A percentile compares a stretch with the other conserved stretches of the same genome.
Evolutionary conservation across 2,797 vertebrate species (phyloP).

Genomic region (Thalassophryne amazonica): DNA sequence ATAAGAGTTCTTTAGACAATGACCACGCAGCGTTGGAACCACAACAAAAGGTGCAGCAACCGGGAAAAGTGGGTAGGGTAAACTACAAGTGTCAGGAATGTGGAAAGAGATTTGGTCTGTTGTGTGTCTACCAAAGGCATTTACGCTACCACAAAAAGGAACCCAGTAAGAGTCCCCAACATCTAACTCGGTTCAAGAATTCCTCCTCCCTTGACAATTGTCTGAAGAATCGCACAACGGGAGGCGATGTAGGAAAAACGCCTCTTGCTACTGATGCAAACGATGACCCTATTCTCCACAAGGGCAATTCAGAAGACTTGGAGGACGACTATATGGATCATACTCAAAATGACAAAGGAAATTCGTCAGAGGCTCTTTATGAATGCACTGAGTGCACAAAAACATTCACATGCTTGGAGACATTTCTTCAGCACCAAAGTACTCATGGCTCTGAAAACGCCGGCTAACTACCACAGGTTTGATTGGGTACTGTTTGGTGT

Average conservation of each 20-base stretch:
- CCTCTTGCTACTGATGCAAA: conserved; percentile 16
- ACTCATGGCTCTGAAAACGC: conserved; percentile 68
- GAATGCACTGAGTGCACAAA: conserved; percentile 78
- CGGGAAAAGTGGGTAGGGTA: conserved; percentile 48
- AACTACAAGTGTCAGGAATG: conserved; percentile 81
- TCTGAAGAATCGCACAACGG: conserved; percentile 64
- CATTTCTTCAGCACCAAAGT: conserved; percentile 77
- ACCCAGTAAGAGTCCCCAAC: conserved; percentile 63
- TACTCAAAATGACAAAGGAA: conserved; percentile 45
- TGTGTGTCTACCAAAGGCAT: conserved; percentile 79
- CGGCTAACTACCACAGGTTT: conserved; percentile 42
- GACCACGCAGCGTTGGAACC: conserved; percentile 42
- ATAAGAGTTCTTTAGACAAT: conserved; percentile 28
- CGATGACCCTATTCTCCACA: conserved; percentile 30
- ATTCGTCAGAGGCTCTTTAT: conserved; percentile 63
- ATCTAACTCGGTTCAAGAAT: conserved; percentile 70
- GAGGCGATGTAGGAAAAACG: conserved; percentile 22
- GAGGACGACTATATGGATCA: conserved; percentile 49
- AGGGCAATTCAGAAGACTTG: conserved; percentile 39
- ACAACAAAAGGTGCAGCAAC: conserved; percentile 30
- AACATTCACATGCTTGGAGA: conserved; percentile 72
- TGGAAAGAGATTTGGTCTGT: conserved; percentile 76
- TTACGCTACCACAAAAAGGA: conserved; percentile 78
- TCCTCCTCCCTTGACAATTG: conserved; percentile 67
- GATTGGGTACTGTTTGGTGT: too few relatives aligned